Evolutionary conservation across 2,888 invertebrate genomes (phyloP).

Genomic region (Lasioglossum oenotherae): DNA sequence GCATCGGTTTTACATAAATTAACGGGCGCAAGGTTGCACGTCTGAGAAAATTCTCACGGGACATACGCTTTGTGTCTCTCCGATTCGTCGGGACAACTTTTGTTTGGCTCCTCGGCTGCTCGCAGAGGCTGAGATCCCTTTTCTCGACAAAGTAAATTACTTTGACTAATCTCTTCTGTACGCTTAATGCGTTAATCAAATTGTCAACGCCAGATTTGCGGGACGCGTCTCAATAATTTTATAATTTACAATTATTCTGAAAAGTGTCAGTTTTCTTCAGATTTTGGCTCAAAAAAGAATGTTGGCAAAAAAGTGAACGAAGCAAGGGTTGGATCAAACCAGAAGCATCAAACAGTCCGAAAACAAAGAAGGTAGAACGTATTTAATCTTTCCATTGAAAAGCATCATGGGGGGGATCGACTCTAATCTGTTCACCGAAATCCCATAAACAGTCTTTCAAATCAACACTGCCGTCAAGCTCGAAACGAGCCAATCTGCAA

Average conservation of each 20-base stretch:
- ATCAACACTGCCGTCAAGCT: constrained; percentile 7
- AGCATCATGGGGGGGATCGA: background rate
- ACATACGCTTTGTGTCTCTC: background rate
- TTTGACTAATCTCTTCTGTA: background rate
- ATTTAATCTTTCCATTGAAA: background rate
- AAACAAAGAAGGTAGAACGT: background rate
- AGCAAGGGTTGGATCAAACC: background rate
- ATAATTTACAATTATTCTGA: too few species aligned
- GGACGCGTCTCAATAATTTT: too few species aligned
- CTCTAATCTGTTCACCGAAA: constrained; percentile 11
- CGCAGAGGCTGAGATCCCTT: background rate
- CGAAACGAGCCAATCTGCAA: constrained; percentile 7
- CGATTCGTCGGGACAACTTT: background rate
- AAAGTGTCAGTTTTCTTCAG: too few species aligned
- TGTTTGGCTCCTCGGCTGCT: background rate
- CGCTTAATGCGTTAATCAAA: background rate
- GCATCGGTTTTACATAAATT: constrained; percentile 38
- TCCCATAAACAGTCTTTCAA: constrained; percentile 14
- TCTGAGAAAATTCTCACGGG: constrained; percentile 18
- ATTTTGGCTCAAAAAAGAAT: too few species aligned
- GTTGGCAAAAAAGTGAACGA: background rate
- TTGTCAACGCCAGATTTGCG: background rate
- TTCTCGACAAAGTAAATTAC: background rate
- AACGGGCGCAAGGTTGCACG: constrained; percentile 5
- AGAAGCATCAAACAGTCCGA: background rate